Percentiles rank a stretch among this genome's conserved stretches.
Conservation (phyloP, 1,140 invertebrate species). For the Bombyx mandarina region DNA sequence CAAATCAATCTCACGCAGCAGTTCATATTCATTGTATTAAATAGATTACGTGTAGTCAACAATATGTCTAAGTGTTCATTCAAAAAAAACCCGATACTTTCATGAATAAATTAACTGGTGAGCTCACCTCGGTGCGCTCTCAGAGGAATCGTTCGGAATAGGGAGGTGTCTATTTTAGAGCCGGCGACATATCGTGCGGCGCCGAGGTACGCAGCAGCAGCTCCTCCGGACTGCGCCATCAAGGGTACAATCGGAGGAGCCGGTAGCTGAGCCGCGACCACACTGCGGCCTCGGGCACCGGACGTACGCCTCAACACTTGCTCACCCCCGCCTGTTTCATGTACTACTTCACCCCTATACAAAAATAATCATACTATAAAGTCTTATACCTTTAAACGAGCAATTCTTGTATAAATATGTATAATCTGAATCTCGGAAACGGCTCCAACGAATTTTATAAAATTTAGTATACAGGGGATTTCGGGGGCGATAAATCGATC, state of each 20-base stretch:
- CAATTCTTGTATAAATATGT: too few relatives aligned
- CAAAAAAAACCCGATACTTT: neutral
- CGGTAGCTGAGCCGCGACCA: constrained; percentile 15
- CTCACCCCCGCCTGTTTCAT: constrained; percentile 12
- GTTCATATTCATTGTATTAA: too few relatives aligned
- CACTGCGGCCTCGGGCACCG: constrained; percentile 17
- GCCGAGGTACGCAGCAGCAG: constrained; percentile 46
- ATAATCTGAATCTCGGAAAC: too few relatives aligned
- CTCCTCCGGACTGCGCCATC: constrained; percentile 13
- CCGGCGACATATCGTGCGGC: constrained; percentile 50
- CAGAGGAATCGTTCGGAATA: constrained; percentile 39
- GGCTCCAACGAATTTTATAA: too few relatives aligned
- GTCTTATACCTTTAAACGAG: too few relatives aligned
- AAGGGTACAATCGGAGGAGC: constrained; percentile 5
- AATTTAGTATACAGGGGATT: too few relatives aligned
- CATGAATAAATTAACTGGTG: neutral
- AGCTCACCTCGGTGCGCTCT: constrained; percentile 34
- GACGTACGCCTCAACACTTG: constrained; percentile 8
- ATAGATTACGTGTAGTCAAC: too few relatives aligned
- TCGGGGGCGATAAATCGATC: too few relatives aligned
- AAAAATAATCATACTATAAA: neutral
- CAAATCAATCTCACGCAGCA: too few relatives aligned
- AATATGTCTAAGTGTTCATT: too few relatives aligned
- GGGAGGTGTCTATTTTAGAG: constrained; percentile 41
- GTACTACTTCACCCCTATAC: constrained; percentile 35